Conservation (phyloP, 2,888 invertebrate genomes). For the Chrysolina americana region DNA sequence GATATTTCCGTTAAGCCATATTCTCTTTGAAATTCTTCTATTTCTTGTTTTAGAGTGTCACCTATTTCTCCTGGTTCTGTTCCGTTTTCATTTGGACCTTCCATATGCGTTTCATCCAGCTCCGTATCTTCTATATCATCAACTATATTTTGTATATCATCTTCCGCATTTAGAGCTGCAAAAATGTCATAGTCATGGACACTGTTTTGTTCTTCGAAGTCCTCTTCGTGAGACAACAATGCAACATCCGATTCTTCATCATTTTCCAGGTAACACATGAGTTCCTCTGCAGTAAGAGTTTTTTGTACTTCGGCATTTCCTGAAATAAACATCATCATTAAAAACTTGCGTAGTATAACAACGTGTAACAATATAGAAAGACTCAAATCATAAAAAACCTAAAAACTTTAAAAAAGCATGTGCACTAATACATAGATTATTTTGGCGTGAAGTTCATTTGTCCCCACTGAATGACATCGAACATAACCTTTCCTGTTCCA, state of each 20-base stretch:
- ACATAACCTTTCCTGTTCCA: background rate
- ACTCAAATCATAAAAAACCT: conserved; percentile 26
- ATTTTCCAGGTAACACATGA: conserved; percentile 31
- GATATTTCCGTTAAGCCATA: conserved; percentile 31
- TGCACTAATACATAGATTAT: conserved; percentile 5
- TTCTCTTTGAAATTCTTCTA: conserved; percentile 30
- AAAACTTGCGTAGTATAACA: conserved; percentile 26
- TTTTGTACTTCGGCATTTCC: conserved; percentile 34
- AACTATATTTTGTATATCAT: conserved; percentile 22
- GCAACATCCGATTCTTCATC: conserved; percentile 33
- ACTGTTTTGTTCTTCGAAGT: conserved; percentile 23
- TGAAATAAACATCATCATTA: conserved; percentile 31
- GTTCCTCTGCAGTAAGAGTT: conserved; percentile 32
- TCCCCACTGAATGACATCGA: conserved; percentile 18
- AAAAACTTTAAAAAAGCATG: conserved; percentile 18
- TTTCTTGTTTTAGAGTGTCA: conserved; percentile 28
- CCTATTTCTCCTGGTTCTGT: conserved; percentile 34
- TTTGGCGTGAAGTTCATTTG: conserved; percentile 14
- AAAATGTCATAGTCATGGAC: conserved; percentile 26
- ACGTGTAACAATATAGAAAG: conserved; percentile 18
- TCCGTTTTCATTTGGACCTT: conserved; percentile 14
- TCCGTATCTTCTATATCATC: conserved; percentile 26
- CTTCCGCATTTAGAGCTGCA: conserved; percentile 25
- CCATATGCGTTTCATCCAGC: conserved; percentile 17
- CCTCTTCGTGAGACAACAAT: conserved; percentile 30